Conservation (phyloP, 2,888 invertebrate genomes). For the Mantis religiosa region DNA sequence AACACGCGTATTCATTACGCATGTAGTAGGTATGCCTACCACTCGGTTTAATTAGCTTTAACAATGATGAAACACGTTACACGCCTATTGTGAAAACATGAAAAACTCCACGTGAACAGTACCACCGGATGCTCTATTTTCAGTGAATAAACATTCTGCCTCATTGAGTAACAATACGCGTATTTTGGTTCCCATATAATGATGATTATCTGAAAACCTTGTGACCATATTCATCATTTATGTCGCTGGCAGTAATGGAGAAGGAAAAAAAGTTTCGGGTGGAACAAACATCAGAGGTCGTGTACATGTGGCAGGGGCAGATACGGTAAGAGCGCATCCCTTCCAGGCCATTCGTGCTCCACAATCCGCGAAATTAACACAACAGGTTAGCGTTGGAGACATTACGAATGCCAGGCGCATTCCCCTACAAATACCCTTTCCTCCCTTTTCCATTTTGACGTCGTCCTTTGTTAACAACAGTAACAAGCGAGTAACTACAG, state of each 20-base stretch:
- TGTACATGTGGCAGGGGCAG: neutral
- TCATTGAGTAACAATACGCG: neutral
- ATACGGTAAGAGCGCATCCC: neutral
- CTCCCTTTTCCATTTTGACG: neutral
- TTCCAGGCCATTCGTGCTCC: neutral
- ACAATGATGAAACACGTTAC: neutral
- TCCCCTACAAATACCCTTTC: neutral
- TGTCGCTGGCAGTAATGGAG: neutral
- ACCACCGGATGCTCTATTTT: neutral
- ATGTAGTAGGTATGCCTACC: too few relatives aligned
- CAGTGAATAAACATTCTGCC: neutral
- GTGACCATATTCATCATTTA: neutral
- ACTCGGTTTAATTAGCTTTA: neutral
- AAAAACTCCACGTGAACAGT: neutral
- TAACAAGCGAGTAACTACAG: neutral
- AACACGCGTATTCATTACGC: too few relatives aligned
- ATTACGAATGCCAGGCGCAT: neutral
- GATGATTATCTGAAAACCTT: neutral
- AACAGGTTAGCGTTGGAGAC: neutral
- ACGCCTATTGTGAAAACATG: neutral
- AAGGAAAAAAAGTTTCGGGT: neutral
- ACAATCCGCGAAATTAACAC: constrained; percentile 3
- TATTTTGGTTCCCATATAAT: neutral
- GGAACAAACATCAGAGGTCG: neutral
- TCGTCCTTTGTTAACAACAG: neutral